Conservation (phyloP, 2,888 invertebrate species). For the Imbricaverruca yamaguchii region DNA sequence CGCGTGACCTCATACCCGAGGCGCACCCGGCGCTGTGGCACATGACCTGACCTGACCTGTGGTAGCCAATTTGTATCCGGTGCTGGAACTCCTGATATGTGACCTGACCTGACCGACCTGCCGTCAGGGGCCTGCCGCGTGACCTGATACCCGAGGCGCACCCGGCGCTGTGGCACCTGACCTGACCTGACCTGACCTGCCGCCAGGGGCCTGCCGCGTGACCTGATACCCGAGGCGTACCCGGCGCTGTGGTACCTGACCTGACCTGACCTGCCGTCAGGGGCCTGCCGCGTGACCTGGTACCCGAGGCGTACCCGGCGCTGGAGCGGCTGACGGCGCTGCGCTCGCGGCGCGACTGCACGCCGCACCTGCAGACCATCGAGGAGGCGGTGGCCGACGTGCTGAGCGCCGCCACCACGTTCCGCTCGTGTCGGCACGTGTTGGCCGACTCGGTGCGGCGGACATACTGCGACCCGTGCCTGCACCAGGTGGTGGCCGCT, state of each 20-base stretch:
- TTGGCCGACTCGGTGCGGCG: background rate
- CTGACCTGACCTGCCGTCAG: background rate
- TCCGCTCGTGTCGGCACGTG: background rate
- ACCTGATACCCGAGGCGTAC: background rate
- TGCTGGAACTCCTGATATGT: no score
- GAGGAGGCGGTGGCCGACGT: constrained; percentile 21
- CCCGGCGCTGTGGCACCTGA: background rate
- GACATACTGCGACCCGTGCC: background rate
- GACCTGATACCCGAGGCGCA: background rate
- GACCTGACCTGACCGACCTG: no score
- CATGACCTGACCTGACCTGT: no score
- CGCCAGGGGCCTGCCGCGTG: background rate
- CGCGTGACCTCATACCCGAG: no score
- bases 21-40: no score
- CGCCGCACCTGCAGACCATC: constrained; percentile 2
- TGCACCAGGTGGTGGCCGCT: background rate
- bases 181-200: no score
- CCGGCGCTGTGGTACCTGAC: background rate
- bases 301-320: constrained; percentile 16
- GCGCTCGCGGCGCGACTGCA: background rate
- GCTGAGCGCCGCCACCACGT: background rate
- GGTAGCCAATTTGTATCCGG: no score
- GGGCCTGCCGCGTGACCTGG: constrained; percentile 16
- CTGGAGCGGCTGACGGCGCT: constrained; percentile 18
- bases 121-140: no score